These are phyloP conservation scores for Ophioninae sp. DNA, from an alignment of 2,888 invertebrate species.

Conservation along the genomic window DNA sequence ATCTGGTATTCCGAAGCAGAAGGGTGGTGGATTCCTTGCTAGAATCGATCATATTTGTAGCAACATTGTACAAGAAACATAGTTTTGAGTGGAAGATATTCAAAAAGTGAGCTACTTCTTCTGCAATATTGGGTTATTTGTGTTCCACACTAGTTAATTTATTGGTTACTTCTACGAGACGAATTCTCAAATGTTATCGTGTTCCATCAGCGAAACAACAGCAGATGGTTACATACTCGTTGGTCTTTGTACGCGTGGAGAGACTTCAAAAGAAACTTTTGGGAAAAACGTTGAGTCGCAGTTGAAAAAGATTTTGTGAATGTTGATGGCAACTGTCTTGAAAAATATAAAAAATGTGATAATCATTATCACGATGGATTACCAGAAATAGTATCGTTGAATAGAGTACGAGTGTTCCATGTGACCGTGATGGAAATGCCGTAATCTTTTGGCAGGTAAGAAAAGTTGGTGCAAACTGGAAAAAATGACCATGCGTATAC, in stretches of 20 bases:
- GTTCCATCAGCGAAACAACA: background rate
- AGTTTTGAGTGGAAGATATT: background rate
- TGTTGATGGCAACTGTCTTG: background rate
- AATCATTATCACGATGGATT: slow-evolving; percentile 34
- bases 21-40: slow-evolving; percentile 76
- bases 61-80: slow-evolving; percentile 4
- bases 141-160: background rate
- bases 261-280: background rate
- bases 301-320: background rate
- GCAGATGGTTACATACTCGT: background rate
- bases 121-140: background rate
- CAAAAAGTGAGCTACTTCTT: background rate
- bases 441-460: slow-evolving; percentile 72
- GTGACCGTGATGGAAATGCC: slow-evolving; percentile 73
- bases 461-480: slow-evolving; percentile 74
- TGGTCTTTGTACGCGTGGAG: background rate
- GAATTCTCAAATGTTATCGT: background rate
- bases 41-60: slow-evolving; percentile 43
- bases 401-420: slow-evolving; percentile 67
- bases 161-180: background rate
- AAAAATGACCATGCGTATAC: slow-evolving; percentile 11
- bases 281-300: too few relatives aligned
- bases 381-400: slow-evolving; percentile 76
- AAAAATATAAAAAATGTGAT: background rate
- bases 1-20: slow-evolving; percentile 72